These are phyloP conservation scores for Dolichomitus sp. DNA, from an alignment of 2,888 invertebrate genomes.

Conservation along the genomic window DNA sequence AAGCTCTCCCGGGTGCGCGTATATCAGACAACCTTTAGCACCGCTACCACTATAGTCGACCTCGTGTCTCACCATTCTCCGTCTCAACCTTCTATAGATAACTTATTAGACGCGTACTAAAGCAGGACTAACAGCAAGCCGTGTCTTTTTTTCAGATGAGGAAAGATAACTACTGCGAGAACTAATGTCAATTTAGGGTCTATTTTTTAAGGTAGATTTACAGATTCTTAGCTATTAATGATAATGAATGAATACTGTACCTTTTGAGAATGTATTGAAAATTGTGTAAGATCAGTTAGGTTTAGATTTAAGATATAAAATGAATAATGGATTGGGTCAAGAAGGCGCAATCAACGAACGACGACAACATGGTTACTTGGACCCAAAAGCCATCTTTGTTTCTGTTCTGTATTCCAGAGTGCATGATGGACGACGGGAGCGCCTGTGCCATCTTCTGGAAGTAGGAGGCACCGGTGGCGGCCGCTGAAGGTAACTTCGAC, in stretches of 20 bases:
- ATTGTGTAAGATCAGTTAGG: conserved; percentile 8
- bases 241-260: conserved; percentile 28
- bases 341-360: conserved; percentile 60
- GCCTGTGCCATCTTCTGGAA: conserved; percentile 89
- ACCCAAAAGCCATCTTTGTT: conserved; percentile 87
- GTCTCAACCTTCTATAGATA: conserved; percentile 62
- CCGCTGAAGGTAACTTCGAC: conserved; percentile 88
- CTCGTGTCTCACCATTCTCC: conserved; percentile 50
- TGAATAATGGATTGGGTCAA: conserved; percentile 57
- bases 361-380: conserved; percentile 71
- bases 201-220: conserved; percentile 14
- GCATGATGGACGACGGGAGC: conserved; percentile 87
- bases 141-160: conserved; percentile 16
- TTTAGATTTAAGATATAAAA: conserved; percentile 35
- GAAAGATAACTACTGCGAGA: conserved; percentile 11
- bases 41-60: conserved; percentile 40
- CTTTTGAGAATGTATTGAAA: conserved; percentile 9
- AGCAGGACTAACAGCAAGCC: conserved; percentile 32
- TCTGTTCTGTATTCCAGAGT: conserved; percentile 89
- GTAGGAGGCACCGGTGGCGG: conserved; percentile 88
- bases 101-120: conserved; percentile 59
- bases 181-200: conserved; percentile 6
- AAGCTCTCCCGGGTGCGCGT: conserved; percentile 48
- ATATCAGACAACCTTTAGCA: conserved; percentile 56
- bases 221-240: conserved; percentile 33